Percentiles rank a stretch among this genome's conserved stretches.
Evolutionary conservation across 1,140 invertebrate genomes (phyloP).

Genomic region (Drosophila parvula): DNA sequence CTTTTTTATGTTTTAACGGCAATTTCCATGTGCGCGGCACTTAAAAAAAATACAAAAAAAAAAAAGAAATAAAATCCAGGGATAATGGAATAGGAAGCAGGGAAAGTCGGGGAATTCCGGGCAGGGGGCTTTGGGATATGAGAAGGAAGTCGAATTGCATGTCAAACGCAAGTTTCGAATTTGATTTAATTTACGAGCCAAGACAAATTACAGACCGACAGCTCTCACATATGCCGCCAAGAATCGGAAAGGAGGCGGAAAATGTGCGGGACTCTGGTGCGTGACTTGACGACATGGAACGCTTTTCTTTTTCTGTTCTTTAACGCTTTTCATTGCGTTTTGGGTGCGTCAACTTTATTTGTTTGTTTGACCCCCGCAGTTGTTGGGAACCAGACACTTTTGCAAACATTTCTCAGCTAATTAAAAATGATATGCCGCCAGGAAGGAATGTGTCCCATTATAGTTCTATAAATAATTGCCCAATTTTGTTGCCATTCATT

Average conservation of each 20-base stretch:
- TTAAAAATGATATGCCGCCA: constrained; percentile 56
- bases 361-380: constrained; percentile 29
- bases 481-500: constrained; percentile 10
- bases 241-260: constrained; percentile 15
- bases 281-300: constrained; percentile 55
- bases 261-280: constrained; percentile 35
- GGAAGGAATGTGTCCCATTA: constrained; percentile 30
- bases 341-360: constrained; percentile 66
- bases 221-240: constrained; percentile 47
- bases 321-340: constrained; percentile 36
- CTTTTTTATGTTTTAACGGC: constrained; percentile 71
- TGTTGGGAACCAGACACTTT: constrained; percentile 26
- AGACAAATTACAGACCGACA: constrained; percentile 64
- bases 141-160: constrained; percentile 64
- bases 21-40: constrained; percentile 49
- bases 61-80: constrained; percentile 32
- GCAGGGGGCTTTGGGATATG: constrained; percentile 11
- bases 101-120: constrained; percentile 5
- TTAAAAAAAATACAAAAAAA: constrained; percentile 30
- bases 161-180: constrained; percentile 78
- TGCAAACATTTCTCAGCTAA: constrained; percentile 58
- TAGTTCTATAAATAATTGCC: constrained; percentile 22
- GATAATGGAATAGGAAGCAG: constrained; percentile 21
- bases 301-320: constrained; percentile 37
- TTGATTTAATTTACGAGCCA: constrained; percentile 79